A percentile compares a stretch with the other conserved stretches of the same genome.
phyloP scores from a whole-genome alignment of 1,140 invertebrate genomes.

The Meteorus sp. region DNA sequence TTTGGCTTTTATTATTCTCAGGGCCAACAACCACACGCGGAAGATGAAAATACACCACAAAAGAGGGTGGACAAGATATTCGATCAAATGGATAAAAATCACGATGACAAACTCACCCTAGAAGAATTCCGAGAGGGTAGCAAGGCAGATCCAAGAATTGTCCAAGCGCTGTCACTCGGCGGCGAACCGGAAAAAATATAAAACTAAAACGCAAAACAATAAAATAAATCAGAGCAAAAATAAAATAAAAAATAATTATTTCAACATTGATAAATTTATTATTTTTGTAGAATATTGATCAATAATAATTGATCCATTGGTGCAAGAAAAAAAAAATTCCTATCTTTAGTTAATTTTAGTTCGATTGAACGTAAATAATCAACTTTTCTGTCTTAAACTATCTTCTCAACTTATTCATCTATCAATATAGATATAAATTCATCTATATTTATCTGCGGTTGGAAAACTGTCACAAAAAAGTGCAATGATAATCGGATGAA shows the following conservation, averaged over 20 bases:
- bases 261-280: too few species aligned
- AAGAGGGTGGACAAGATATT: slow-evolving; percentile 97
- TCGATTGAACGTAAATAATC: too few species aligned
- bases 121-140: slow-evolving; percentile 99
- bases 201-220: not conserved
- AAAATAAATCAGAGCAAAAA: not conserved
- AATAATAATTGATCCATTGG: too few species aligned
- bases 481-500: too few species aligned
- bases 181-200: slow-evolving; percentile 59
- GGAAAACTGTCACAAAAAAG: too few species aligned
- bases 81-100: slow-evolving; percentile 98
- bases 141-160: slow-evolving; percentile 97
- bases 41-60: slow-evolving; percentile 94
- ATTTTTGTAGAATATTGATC: too few species aligned
- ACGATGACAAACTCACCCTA: slow-evolving; percentile 94
- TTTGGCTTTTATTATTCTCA: slow-evolving; percentile 51
- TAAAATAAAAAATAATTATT: not conserved
- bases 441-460: too few species aligned
- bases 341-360: too few species aligned
- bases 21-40: slow-evolving; percentile 86
- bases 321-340: too few species aligned
- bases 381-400: too few species aligned
- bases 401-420: too few species aligned
- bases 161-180: slow-evolving; percentile 87
- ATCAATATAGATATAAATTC: too few species aligned